Base-by-base conservation (phyloP, 2,888 invertebrate genomes). In the Sthenelais limicola region DNA sequence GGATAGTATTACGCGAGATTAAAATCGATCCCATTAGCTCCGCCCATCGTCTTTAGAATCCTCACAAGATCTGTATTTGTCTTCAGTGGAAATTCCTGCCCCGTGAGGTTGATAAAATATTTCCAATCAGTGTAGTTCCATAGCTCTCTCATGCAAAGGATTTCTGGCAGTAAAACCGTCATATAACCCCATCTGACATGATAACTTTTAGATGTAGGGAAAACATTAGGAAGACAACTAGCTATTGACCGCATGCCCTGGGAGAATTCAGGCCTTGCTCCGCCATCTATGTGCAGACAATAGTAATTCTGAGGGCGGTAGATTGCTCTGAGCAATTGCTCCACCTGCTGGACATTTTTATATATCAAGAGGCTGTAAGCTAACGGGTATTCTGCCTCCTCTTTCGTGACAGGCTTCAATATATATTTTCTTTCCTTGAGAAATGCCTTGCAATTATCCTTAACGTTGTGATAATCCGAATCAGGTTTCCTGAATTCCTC, bases 291-390 rank as follows among this genome's bases (percentile, higher is more conserved):
- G 71, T 84, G 83, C 30, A 84, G 74, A 71, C 84, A 84, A 58
- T 84, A 84, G 30, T 76, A 62, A 72, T 84, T 84, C 21, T 82
- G 81, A 0, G 83, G 83, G 54, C 81, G 66, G 58, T 83, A 84
- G 21, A 84, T 80, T 4, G 80, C 75, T 12, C 80, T 70, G 0
- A 84, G 68, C n/a, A 84, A 73, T 30, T 79, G 62, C 54, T 81
- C 82, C 1, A 79, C 74, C 66, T 82, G 81, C 43, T 77, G 74
- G 3, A 77, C 74, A 28, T 81, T 75, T 70, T 78, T 78, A 35
- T 79, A 80, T 47, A 82, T 76, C 2, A 82, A 30, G 21, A 83
- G 78, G 48, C 78, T 80, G 72, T 72, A 83, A 5, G 83, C 82
- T 3, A 83, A 51, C 0, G 81, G 81, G 68, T 82, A 83, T 0